phyloP scores from a whole-genome alignment of 2,113 vertebrate species.

The Spea multiplicata region DNA sequence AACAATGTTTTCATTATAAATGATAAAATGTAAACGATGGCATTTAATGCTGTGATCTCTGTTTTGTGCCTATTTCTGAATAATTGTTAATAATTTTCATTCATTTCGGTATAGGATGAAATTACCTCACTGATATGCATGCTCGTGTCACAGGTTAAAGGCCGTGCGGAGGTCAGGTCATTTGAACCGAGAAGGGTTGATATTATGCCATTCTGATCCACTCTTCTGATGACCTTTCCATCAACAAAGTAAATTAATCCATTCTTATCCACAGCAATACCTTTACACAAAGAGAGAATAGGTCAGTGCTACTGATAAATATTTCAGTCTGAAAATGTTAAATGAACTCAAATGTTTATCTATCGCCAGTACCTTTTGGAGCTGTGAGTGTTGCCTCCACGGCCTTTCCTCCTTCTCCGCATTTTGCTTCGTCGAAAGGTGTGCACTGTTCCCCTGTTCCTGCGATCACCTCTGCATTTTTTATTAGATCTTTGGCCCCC shows the following conservation, averaged over 20 bases:
- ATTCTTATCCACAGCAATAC: slow-evolving; percentile 90
- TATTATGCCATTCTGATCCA: slow-evolving; percentile 94
- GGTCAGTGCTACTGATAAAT: not conserved
- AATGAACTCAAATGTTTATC: slow-evolving; percentile 21
- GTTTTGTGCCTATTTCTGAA: not conserved
- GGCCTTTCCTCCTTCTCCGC: slow-evolving; percentile 92
- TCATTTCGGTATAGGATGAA: not conserved
- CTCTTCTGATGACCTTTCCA: slow-evolving; percentile 94
- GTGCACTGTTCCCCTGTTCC: slow-evolving; percentile 95
- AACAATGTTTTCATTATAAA: too few species aligned
- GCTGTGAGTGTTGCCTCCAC: slow-evolving; percentile 91
- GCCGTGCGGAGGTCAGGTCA: slow-evolving; percentile 90
- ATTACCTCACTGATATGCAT: slow-evolving; percentile 97
- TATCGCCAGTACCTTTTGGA: slow-evolving; percentile 81
- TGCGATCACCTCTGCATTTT: slow-evolving; percentile 86
- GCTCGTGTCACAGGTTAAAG: slow-evolving; percentile 90
- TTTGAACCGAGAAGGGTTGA: slow-evolving; percentile 94
- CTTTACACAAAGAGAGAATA: slow-evolving; percentile 63
- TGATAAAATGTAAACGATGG: too few species aligned
- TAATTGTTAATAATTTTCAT: not conserved
- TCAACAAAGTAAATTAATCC: slow-evolving; percentile 97
- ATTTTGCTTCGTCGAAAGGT: slow-evolving; percentile 92
- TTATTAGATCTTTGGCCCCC: slow-evolving; percentile 81
- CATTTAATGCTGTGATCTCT: too few species aligned
- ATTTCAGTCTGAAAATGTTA: not conserved